Evolutionary conservation across 2,888 invertebrate genomes (phyloP).

Genomic region (Tuta absoluta): DNA sequence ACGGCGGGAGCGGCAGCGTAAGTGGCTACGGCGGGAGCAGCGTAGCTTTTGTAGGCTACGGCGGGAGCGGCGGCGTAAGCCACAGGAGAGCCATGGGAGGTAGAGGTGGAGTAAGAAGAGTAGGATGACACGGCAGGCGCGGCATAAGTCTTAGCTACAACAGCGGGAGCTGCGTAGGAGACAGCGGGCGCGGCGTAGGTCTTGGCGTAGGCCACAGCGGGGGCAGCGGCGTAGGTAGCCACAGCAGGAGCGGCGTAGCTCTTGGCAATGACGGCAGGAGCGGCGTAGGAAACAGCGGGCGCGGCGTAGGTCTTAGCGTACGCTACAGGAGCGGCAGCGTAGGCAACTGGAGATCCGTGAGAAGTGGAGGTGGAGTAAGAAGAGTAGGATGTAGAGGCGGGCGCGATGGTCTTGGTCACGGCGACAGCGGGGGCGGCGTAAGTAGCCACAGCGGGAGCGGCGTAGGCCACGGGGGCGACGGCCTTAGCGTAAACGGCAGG

Average conservation of each 20-base stretch:
- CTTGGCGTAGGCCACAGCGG: slow-evolving; percentile 44
- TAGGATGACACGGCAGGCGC: slow-evolving; percentile 42
- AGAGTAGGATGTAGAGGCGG: slow-evolving; percentile 34
- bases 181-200: slow-evolving; percentile 46
- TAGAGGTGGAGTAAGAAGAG: slow-evolving; percentile 53
- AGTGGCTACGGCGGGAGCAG: slow-evolving; percentile 50
- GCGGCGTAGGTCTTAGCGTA: slow-evolving; percentile 55
- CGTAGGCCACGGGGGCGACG: slow-evolving; percentile 32
- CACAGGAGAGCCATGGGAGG: slow-evolving; percentile 47
- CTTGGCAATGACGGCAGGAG: slow-evolving; percentile 43
- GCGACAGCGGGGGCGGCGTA: slow-evolving; percentile 45
- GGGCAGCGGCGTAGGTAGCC: slow-evolving; percentile 45
- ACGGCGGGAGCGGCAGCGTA: slow-evolving; percentile 43
- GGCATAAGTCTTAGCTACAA: slow-evolving; percentile 45
- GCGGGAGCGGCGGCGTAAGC: slow-evolving; percentile 53
- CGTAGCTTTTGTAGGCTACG: slow-evolving; percentile 69
- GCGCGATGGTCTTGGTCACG: slow-evolving; percentile 34
- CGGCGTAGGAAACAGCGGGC: slow-evolving; percentile 49
- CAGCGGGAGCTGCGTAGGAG: slow-evolving; percentile 50
- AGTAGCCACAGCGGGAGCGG: slow-evolving; percentile 38
- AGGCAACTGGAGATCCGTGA: slow-evolving; percentile 38
- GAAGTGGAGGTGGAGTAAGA: slow-evolving; percentile 32
- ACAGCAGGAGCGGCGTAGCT: slow-evolving; percentile 58
- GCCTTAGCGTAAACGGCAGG: slow-evolving; percentile 38
- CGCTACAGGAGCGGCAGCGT: slow-evolving; percentile 49